Evolutionary conservation across 2,888 invertebrate species (phyloP).

Genomic region (Drosophila vallismaia): DNA sequence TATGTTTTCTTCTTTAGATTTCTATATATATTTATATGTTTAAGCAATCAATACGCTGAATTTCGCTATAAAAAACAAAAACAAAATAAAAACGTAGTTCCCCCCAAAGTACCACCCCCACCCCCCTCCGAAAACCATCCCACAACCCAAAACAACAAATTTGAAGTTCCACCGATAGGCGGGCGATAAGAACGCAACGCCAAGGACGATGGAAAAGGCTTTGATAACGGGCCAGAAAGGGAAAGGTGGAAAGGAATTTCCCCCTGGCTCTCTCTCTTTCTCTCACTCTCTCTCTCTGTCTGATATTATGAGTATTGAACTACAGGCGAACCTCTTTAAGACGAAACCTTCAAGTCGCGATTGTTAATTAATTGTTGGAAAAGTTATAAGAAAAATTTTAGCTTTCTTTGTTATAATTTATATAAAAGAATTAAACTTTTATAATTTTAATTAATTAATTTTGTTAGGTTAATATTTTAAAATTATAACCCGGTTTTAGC

Average conservation of each 20-base stretch:
- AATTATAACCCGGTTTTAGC: too few relatives aligned
- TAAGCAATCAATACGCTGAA: slow-evolving; percentile 16
- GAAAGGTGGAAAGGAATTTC: slow-evolving; percentile 1
- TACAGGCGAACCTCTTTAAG: slow-evolving; percentile 21
- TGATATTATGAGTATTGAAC: slow-evolving; percentile 27
- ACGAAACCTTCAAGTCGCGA: neutral
- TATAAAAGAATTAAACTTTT: too few relatives aligned
- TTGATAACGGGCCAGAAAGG: slow-evolving; percentile 23
- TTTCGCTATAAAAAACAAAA: slow-evolving; percentile 29
- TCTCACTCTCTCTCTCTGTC: slow-evolving; percentile 5
- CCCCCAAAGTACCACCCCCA: neutral
- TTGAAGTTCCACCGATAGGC: slow-evolving; percentile 6
- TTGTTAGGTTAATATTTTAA: neutral
- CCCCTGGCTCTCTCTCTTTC: neutral
- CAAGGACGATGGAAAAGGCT: slow-evolving; percentile 41
- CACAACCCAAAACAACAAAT: slow-evolving; percentile 8
- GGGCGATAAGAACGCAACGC: slow-evolving; percentile 28
- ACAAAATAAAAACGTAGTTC: slow-evolving; percentile 5
- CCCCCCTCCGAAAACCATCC: neutral
- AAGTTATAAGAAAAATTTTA: neutral
- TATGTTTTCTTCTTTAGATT: slow-evolving; percentile 1
- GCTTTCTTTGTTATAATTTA: too few relatives aligned
- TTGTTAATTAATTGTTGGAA: neutral
- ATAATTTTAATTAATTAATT: neutral
- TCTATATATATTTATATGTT: slow-evolving; percentile 2